A percentile compares a stretch with the other conserved stretches of the same genome.
These are phyloP conservation scores for Cryptosula pallasiana DNA, from an alignment of 2,888 invertebrate genomes.

Conservation along the genomic window DNA sequence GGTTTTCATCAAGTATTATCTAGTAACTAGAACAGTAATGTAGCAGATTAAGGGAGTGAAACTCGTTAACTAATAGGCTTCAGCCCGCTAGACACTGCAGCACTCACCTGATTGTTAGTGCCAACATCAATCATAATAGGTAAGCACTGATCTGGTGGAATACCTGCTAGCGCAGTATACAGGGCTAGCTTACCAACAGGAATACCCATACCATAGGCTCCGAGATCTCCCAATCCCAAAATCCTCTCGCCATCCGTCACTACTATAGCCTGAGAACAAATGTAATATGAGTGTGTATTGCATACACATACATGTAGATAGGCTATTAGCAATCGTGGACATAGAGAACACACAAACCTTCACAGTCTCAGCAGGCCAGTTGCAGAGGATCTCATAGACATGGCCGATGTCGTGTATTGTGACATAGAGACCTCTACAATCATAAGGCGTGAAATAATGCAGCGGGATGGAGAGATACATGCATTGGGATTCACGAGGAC, in stretches of 20 bases:
- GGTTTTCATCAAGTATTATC: no score
- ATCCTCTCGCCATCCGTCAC: slow-evolving; percentile 98
- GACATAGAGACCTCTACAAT: slow-evolving; percentile 75
- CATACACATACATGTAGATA: no score
- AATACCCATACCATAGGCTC: slow-evolving; percentile 97
- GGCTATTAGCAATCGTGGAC: no score
- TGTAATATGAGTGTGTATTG: not conserved
- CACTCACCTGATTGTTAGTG: slow-evolving; percentile 72
- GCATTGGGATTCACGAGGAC: no score
- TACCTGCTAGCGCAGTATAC: slow-evolving; percentile 93
- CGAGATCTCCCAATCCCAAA: slow-evolving; percentile 92
- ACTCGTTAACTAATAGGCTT: no score
- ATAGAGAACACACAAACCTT: slow-evolving; percentile 53
- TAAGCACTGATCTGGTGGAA: slow-evolving; percentile 89
- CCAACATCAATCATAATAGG: slow-evolving; percentile 92
- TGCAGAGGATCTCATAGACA: slow-evolving; percentile 84
- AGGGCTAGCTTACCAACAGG: slow-evolving; percentile 94
- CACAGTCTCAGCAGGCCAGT: slow-evolving; percentile 70
- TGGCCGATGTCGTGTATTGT: slow-evolving; percentile 93
- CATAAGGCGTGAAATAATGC: no score
- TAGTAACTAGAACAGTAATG: no score
- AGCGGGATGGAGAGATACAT: no score
- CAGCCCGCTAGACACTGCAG: not conserved
- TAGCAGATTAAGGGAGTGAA: no score
- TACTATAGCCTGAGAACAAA: slow-evolving; percentile 58